phyloP scores from a whole-genome alignment of 2,113 vertebrate species.

The Anoplopoma fimbria region DNA sequence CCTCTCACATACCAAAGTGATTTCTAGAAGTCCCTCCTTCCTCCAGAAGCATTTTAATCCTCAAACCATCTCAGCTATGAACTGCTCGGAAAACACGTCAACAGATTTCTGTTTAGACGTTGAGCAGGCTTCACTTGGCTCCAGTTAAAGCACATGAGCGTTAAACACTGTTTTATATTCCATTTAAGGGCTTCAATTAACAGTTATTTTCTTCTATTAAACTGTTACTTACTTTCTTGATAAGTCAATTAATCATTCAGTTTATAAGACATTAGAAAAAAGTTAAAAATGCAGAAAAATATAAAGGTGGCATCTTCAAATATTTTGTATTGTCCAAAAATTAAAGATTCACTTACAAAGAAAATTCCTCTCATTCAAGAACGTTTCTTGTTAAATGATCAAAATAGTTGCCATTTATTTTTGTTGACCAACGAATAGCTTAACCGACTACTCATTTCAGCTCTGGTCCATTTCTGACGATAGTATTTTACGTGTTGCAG shows the following conservation, averaged over 20 bases:
- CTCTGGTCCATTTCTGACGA: not conserved
- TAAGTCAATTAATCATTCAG: no score
- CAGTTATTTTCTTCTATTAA: not conserved
- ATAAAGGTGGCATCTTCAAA: not conserved
- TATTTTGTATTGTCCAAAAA: not conserved
- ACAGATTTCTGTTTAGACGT: not conserved
- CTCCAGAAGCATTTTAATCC: conserved; percentile 28
- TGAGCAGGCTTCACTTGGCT: not conserved
- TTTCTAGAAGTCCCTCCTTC: not conserved
- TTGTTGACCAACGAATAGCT: not conserved
- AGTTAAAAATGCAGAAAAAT: not conserved
- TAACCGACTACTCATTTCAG: not conserved
- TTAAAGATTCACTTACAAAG: not conserved
- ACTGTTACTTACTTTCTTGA: not conserved
- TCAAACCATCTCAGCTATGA: conserved; percentile 34
- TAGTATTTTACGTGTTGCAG: conserved; percentile 69
- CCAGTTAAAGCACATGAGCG: not conserved
- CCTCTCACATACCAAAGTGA: conserved; percentile 20
- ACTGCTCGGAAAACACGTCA: not conserved
- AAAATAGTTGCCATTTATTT: not conserved
- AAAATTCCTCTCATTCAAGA: not conserved
- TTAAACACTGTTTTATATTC: not conserved
- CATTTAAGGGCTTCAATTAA: not conserved
- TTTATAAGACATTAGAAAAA: not conserved
- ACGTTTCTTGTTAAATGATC: no score